These are phyloP conservation scores for Dexiosoma caninum DNA, from an alignment of 2,888 invertebrate genomes.

Conservation along the genomic window DNA sequence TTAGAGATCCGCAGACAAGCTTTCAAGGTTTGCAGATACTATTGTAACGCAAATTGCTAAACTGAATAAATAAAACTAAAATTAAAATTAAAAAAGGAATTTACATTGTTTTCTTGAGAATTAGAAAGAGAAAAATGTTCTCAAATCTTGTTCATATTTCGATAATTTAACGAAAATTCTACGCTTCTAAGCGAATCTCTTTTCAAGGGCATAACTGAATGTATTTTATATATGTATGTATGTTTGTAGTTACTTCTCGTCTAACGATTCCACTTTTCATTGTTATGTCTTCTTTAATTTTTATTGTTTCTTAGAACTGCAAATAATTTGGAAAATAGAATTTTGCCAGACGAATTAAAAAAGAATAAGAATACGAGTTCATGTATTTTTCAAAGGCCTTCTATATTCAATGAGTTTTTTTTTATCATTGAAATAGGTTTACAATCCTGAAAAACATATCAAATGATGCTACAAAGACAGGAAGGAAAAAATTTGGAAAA, in stretches of 20 bases:
- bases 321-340: slow-evolving; percentile 24
- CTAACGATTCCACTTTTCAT: not conserved
- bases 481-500: not conserved
- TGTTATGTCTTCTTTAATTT: not conserved
- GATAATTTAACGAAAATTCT: too few species aligned
- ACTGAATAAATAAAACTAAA: too few species aligned
- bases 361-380: not conserved
- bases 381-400: not conserved
- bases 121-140: too few species aligned
- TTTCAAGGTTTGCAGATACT: too few species aligned
- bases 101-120: too few species aligned
- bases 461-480: slow-evolving; percentile 38
- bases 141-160: too few species aligned
- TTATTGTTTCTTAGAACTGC: not conserved
- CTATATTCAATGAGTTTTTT: slow-evolving; percentile 15
- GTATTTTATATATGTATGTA: not conserved
- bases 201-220: too few species aligned
- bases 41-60: too few species aligned
- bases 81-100: too few species aligned
- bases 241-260: not conserved
- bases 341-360: slow-evolving; percentile 1
- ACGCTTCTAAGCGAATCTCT: too few species aligned
- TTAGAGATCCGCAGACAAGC: too few species aligned
- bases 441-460: slow-evolving; percentile 28
- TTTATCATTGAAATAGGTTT: not conserved